Conservation (phyloP, 2,113 vertebrate species). For the Gasterosteus nipponicus region DNA sequence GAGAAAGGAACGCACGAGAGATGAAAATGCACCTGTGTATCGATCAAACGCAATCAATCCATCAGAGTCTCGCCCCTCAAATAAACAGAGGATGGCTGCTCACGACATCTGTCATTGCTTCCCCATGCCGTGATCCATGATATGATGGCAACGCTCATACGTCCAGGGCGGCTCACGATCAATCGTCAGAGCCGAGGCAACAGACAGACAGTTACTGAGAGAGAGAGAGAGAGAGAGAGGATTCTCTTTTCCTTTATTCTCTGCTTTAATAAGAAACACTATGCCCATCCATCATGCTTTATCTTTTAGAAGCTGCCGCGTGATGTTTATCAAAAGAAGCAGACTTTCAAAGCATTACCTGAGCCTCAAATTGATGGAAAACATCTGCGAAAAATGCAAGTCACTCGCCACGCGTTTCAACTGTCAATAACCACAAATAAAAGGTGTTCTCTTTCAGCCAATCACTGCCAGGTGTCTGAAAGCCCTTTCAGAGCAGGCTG, state of each 20-base stretch:
- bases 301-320: conserved; percentile 28
- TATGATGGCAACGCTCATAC: conserved; percentile 62
- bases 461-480: conserved; percentile 69
- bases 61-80: conserved; percentile 61
- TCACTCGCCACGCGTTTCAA: conserved; percentile 32
- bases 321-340: conserved; percentile 69
- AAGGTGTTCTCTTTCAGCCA: conserved; percentile 60
- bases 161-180: conserved; percentile 64
- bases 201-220: conserved; percentile 18
- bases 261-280: conserved; percentile 32
- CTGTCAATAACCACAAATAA: conserved; percentile 50
- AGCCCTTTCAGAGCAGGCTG: conserved; percentile 52
- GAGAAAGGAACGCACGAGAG: conserved; percentile 30
- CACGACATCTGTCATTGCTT: conserved; percentile 71
- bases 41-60: conserved; percentile 56
- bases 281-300: conserved; percentile 50
- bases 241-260: conserved; percentile 47
- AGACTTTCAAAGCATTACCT: conserved; percentile 63
- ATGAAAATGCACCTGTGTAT: conserved; percentile 59
- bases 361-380: conserved; percentile 59
- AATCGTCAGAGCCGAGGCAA: conserved; percentile 60
- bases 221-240: conserved; percentile 8
- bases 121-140: conserved; percentile 67
- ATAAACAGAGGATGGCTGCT: conserved; percentile 62
- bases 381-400: conserved; percentile 51